A percentile compares a stretch with the other conserved stretches of the same genome.
These are phyloP conservation scores for Busseola fusca DNA, from an alignment of 2,888 invertebrate genomes.

Conservation along the genomic window DNA sequence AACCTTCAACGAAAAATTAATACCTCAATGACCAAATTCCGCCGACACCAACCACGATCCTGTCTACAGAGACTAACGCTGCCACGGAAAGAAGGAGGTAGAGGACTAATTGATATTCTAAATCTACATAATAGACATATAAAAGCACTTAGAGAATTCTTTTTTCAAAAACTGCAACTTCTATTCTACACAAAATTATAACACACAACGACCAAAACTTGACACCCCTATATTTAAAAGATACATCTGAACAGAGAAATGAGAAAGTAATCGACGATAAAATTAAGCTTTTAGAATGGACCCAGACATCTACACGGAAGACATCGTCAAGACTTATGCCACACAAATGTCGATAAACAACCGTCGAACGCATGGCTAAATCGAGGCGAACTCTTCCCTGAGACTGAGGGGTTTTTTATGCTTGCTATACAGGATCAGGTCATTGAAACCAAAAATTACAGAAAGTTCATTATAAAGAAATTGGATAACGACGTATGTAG, in stretches of 20 bases:
- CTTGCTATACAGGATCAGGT: neutral
- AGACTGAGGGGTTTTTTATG: neutral
- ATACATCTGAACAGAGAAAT: neutral
- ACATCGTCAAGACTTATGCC: constrained; percentile 9
- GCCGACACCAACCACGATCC: neutral
- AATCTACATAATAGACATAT: neutral
- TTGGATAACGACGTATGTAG: no score
- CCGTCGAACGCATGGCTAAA: constrained; percentile 37
- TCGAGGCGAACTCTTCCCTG: constrained; percentile 17
- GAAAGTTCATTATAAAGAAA: neutral
- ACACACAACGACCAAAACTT: neutral
- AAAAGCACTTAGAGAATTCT: no score
- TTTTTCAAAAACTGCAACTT: neutral
- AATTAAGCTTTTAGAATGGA: neutral
- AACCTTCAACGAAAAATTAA: constrained; percentile 4
- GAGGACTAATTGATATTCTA: neutral
- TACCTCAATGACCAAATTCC: neutral
- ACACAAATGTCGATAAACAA: constrained; percentile 35
- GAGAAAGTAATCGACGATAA: neutral
- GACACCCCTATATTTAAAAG: neutral
- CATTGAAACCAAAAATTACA: neutral
- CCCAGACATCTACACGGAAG: constrained; percentile 17
- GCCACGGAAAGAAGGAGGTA: neutral
- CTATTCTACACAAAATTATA: neutral
- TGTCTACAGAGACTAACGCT: neutral